Base-by-base conservation (phyloP, 2,888 invertebrate species). In the Odontothrips loti region DNA sequence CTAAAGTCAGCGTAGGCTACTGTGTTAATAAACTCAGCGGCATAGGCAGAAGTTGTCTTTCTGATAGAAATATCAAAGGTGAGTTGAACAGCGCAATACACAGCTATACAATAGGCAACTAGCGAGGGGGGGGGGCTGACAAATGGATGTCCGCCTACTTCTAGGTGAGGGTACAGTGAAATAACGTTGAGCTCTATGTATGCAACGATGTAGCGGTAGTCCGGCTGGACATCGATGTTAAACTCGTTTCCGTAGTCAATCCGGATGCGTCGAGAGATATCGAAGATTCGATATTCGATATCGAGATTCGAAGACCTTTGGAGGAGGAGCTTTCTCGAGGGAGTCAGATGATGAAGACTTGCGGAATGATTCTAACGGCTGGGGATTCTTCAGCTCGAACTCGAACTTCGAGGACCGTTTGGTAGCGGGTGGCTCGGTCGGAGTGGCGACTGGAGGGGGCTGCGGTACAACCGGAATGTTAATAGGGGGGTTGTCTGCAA, bases 211-310 rank as follows among this genome's bases (percentile, higher is more conserved):
- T 9, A 63, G 17, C 63, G 15, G 6, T 2, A 63, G n/a, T 63
- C 63, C n/a, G 63, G 63, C n/a, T 63, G 63, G 63, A 63, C 63
- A 11, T 63, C 63, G n/a, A 63, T 63, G n/a, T 63, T 63, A n/a
- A 63, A n/a, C 9, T 63, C n/a, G n/a, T 9, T 20, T 17, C 63
- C 63, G 1, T 15, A 17, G n/a, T 12, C n/a, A 6, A 63, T 63
- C n/a, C 63, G 1, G 6, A 63, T 63, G 15, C 8, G 15, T n/a
- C n/a, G 17, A 9, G 63, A 63, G n/a, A 63, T 63, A 11, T 63
- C 63, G 6, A 63, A 63, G n/a, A n/a, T 20, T n/a, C n/a, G n/a
- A n/a, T n/a, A n/a, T n/a, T n/a, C n/a, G n/a, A n/a, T n/a, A n/a
- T n/a, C n/a, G n/a, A n/a, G n/a, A n/a, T n/a, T 63, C 63, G 6